Percentiles rank a stretch among this genome's conserved stretches.
Conservation (phyloP, 1,140 invertebrate species). For the Bombus superbus region DNA sequence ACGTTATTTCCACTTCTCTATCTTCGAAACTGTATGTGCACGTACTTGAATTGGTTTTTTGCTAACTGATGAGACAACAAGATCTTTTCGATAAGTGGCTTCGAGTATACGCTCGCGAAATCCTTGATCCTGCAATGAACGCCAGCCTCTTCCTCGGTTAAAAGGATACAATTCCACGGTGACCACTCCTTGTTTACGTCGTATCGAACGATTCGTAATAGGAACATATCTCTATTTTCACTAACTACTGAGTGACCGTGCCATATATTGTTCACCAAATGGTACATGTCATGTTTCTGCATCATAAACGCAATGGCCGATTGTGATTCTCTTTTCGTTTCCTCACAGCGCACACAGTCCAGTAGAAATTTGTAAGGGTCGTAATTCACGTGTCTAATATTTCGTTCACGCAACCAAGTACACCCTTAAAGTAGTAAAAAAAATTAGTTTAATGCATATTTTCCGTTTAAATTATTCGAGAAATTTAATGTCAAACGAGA, state of each 20-base stretch:
- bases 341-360: conserved; percentile 84
- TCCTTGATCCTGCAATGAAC: conserved; percentile 79
- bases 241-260: conserved; percentile 86
- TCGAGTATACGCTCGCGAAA: conserved; percentile 68
- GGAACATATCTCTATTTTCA: conserved; percentile 84
- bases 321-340: conserved; percentile 82
- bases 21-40: neutral
- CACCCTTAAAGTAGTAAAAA: conserved; percentile 67
- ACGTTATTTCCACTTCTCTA: neutral
- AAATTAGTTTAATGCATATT: neutral
- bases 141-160: conserved; percentile 86
- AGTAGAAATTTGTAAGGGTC: conserved; percentile 86
- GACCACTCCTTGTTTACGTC: conserved; percentile 85
- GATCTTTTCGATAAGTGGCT: conserved; percentile 66
- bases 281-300: conserved; percentile 86
- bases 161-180: conserved; percentile 89
- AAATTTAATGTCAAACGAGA: conserved; percentile 21
- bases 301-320: conserved; percentile 85
- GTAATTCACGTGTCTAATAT: conserved; percentile 68
- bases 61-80: conserved; percentile 69
- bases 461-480: neutral
- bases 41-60: conserved; percentile 70
- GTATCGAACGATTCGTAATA: conserved; percentile 85
- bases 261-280: conserved; percentile 87
- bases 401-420: conserved; percentile 68